These are phyloP conservation scores for Dendrophyllia cribrosa DNA, from an alignment of 64 coral and sea anemone species.

Conservation along the genomic window DNA sequence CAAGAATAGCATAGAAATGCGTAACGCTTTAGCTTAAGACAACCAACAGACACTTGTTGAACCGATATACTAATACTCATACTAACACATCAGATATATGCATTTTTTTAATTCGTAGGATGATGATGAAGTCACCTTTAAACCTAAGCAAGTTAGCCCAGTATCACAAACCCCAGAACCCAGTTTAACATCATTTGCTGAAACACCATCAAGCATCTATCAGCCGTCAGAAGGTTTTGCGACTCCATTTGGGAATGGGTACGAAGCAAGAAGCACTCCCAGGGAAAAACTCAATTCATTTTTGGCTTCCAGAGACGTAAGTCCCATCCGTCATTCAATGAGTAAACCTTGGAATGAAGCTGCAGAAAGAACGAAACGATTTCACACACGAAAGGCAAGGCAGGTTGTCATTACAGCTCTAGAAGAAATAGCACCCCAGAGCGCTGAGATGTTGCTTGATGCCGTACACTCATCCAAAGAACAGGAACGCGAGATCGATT, in stretches of 20 bases:
- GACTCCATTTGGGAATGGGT: constrained; percentile 24
- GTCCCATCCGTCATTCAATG: constrained; percentile 46
- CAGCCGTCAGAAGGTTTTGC: constrained; percentile 35
- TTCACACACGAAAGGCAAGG: not conserved
- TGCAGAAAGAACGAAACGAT: constrained; percentile 22
- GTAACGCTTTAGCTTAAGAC: too few species aligned
- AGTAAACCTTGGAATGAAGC: constrained; percentile 60
- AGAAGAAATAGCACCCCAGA: constrained; percentile 43
- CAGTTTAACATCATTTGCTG: not conserved
- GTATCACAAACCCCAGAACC: not conserved
- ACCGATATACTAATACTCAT: too few species aligned
- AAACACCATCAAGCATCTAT: constrained; percentile 43
- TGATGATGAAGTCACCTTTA: constrained; percentile 15
- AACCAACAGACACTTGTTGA: not conserved
- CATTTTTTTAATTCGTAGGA: not conserved
- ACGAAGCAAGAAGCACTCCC: not conserved
- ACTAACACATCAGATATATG: too few species aligned
- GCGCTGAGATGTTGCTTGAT: constrained; percentile 11
- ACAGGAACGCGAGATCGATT: constrained; percentile 15
- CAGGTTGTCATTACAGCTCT: constrained; percentile 9
- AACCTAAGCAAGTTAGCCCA: not conserved
- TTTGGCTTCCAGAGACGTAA: constrained; percentile 35
- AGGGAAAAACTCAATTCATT: constrained; percentile 59
- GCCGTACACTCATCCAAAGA: not conserved
- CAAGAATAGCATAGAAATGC: too few species aligned